Base-by-base conservation (phyloP, 2,888 invertebrate genomes). In the Lasiommata megera region DNA sequence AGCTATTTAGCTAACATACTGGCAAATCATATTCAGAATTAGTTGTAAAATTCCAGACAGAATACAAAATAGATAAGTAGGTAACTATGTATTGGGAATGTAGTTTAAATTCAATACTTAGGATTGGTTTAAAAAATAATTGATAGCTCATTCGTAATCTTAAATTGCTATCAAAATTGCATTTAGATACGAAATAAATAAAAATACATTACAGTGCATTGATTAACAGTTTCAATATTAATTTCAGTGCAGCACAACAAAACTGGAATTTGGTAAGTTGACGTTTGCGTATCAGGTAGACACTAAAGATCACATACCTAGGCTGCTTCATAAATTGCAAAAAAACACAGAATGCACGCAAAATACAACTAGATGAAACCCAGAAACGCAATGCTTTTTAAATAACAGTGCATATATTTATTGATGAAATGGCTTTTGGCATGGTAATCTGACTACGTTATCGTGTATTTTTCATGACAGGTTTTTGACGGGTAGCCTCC, bases 161-260 rank as follows among this genome's bases (percentile, higher is more conserved):
- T 2, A 23, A 23, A 23, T 23, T 23, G 23, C 5, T 23, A 23
- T 23, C 5, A 23, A 23, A 23, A 7, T 31, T 1, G 7, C 31
- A 31, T 9, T 1, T 31, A 31, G 9, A 7, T 31, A 31, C 31
- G 31, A 9, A 31, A 6, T 6, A 8, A 31, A 9, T 6, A 31
- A 1, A 31, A 6, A 31, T 31, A 7, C 7, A 31, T 6, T 31
- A 31, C 12, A 14, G n/a, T 11, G 28, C 29, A 29, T 53, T 46
- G 54, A 65, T 64, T 67, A 67, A 68, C 56, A 36, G 47, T 62
- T 56, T 71, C 71, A 73, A 80, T 80, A 71, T 86, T 84, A 79
- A 83, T 88, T 88, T 83, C 88, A 88, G 88, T 88, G 88, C 80
- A 84, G 84, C 88, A 86, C 77, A 82, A 77, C 83, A 88, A 84